These are phyloP conservation scores for Drosophila helvetica DNA, from an alignment of 2,888 invertebrate genomes.

Conservation along the genomic window DNA sequence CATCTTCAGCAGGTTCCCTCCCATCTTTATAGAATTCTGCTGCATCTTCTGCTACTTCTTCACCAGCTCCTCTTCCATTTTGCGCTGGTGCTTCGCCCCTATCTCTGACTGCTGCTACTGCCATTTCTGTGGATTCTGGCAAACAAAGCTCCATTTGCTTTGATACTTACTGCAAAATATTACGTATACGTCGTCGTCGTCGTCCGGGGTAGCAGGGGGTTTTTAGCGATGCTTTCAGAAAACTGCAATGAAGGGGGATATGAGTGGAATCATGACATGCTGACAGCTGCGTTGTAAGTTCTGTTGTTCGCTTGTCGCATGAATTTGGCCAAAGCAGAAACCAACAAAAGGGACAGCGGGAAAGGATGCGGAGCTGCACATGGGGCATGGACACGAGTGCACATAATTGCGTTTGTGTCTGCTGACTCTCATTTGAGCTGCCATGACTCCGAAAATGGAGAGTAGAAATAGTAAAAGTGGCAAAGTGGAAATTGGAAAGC, in stretches of 20 bases:
- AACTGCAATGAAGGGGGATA: slow-evolving; percentile 42
- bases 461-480: slow-evolving; percentile 14
- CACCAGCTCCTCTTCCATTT: slow-evolving; percentile 3
- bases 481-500: not conserved
- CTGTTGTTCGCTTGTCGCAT: slow-evolving; percentile 34
- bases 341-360: slow-evolving; percentile 9
- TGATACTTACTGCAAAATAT: slow-evolving; percentile 60
- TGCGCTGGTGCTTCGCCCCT: not conserved
- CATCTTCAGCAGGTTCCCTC: not conserved
- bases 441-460: slow-evolving; percentile 29
- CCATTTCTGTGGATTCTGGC: slow-evolving; percentile 36
- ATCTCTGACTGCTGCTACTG: slow-evolving; percentile 7
- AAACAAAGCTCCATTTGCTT: slow-evolving; percentile 71
- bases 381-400: slow-evolving; percentile 47
- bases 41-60: not conserved
- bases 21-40: not conserved
- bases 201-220: not conserved
- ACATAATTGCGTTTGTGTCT: slow-evolving; percentile 63
- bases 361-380: not conserved
- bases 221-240: slow-evolving; percentile 19
- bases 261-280: slow-evolving; percentile 33
- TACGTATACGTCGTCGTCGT: slow-evolving; percentile 60
- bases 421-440: slow-evolving; percentile 43
- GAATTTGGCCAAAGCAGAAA: slow-evolving; percentile 25
- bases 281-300: slow-evolving; percentile 55